phyloP scores from a whole-genome alignment of 1,140 invertebrate species.

The Lucilia cuprina region DNA sequence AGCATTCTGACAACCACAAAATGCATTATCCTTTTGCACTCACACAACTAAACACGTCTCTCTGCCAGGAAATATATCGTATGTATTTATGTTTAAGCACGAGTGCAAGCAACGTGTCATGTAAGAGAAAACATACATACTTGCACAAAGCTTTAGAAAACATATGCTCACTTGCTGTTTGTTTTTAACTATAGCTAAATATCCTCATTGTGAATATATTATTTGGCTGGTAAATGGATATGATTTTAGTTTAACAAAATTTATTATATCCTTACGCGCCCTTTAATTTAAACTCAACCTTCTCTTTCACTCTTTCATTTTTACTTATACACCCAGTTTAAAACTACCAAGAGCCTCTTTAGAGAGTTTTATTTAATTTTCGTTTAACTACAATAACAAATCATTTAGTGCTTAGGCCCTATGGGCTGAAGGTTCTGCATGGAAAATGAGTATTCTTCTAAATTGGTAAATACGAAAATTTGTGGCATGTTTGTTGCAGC shows the following conservation, averaged over 20 bases:
- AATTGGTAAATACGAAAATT: not conserved
- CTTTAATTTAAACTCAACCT: not conserved
- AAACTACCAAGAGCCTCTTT: not conserved
- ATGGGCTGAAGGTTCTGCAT: not conserved
- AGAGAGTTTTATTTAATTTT: not conserved
- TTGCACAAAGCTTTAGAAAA: not conserved
- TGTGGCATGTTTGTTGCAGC: not conserved
- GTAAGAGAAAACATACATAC: not conserved
- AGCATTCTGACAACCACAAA: not conserved
- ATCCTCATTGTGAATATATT: not conserved
- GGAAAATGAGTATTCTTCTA: not conserved
- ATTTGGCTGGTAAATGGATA: not conserved
- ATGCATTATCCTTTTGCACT: not conserved
- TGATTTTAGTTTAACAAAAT: not conserved
- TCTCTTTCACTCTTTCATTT: not conserved
- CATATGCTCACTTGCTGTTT: not conserved
- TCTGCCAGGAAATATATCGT: not conserved
- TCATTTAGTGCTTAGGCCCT: not conserved
- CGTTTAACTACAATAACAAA: not conserved
- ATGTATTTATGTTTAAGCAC: not conserved
- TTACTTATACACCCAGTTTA: not conserved
- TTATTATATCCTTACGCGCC: not conserved
- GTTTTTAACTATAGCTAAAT: not conserved
- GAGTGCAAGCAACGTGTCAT: not conserved
- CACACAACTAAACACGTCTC: not conserved